These are phyloP conservation scores for Ciconia stormi DNA, from an alignment of 2,113 vertebrate genomes.

Conservation along the genomic window DNA sequence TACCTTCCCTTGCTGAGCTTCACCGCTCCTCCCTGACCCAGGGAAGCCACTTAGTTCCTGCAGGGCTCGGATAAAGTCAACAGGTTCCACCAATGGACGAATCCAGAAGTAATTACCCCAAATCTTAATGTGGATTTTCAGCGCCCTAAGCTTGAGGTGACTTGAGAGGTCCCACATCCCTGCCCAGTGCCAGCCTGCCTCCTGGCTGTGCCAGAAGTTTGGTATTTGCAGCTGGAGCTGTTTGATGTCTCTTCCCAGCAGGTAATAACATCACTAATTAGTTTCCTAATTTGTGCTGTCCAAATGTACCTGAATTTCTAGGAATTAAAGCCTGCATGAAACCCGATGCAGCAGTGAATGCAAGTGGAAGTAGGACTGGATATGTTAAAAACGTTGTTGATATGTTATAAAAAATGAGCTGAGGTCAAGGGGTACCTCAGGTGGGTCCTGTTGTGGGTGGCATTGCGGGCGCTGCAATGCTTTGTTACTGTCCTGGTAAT, in stretches of 20 bases:
- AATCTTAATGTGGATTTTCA: not conserved
- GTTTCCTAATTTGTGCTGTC: not conserved
- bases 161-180: not conserved
- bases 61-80: not conserved
- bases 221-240: not conserved
- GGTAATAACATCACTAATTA: not conserved
- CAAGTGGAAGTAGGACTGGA: not conserved
- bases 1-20: not conserved
- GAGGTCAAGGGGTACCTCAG: rapidly evolving
- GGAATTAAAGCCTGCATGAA: not conserved
- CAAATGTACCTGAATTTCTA: slow-evolving; percentile 17
- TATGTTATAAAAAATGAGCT: not conserved
- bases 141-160: not conserved
- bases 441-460: not conserved
- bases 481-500: not conserved
- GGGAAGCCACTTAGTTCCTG: not conserved
- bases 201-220: not conserved
- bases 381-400: not conserved
- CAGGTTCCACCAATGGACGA: not conserved
- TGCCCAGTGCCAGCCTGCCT: not conserved
- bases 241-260: not conserved
- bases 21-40: not conserved
- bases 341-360: not conserved
- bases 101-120: not conserved
- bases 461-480: rapidly evolving